Percentiles rank a stretch among this genome's conserved stretches.
These are phyloP conservation scores for Drosophila rufa DNA, from an alignment of 1,140 invertebrate genomes.

Conservation along the genomic window DNA sequence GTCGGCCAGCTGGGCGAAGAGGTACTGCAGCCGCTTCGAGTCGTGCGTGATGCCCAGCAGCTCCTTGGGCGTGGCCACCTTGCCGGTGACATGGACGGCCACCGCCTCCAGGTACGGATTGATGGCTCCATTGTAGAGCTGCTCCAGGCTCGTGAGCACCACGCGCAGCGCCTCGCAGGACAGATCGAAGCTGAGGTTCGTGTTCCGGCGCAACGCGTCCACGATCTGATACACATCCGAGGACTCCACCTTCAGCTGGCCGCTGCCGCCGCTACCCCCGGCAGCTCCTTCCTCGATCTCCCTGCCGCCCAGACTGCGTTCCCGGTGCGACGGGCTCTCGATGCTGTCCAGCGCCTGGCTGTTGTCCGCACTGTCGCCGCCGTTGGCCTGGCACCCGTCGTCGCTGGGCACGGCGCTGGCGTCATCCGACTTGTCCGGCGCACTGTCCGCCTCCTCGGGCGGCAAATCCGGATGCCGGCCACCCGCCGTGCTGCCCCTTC, in stretches of 20 bases:
- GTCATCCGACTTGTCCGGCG: conserved; percentile 68
- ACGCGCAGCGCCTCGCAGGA: conserved; percentile 93
- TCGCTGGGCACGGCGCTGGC: conserved; percentile 65
- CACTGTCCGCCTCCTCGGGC: conserved; percentile 55
- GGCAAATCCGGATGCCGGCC: conserved; percentile 1
- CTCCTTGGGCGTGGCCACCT: conserved; percentile 81
- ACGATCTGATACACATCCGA: conserved; percentile 89
- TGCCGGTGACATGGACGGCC: conserved; percentile 81
- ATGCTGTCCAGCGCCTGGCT: conserved; percentile 82
- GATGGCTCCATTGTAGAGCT: conserved; percentile 87
- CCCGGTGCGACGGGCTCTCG: conserved; percentile 71
- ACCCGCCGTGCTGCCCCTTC: conserved; percentile 16
- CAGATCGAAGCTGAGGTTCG: conserved; percentile 94
- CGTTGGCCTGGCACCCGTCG: conserved; percentile 56
- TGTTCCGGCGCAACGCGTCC: conserved; percentile 92
- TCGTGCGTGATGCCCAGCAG: conserved; percentile 88
- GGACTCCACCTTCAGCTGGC: conserved; percentile 77
- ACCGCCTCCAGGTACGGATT: conserved; percentile 86
- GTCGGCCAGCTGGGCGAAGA: conserved; percentile 92
- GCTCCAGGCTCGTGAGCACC: conserved; percentile 89
- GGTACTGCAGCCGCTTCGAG: conserved; percentile 91
- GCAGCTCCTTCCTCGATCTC: conserved; percentile 16
- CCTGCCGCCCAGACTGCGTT: conserved; percentile 6
- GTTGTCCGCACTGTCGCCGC: conserved; percentile 65
- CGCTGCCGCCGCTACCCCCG: conserved; percentile 10